Evolutionary conservation across 2,113 vertebrate genomes (phyloP), one percentile per base, ranked within the genome.

Genomic region (Haplochromis burtoni): DNA sequence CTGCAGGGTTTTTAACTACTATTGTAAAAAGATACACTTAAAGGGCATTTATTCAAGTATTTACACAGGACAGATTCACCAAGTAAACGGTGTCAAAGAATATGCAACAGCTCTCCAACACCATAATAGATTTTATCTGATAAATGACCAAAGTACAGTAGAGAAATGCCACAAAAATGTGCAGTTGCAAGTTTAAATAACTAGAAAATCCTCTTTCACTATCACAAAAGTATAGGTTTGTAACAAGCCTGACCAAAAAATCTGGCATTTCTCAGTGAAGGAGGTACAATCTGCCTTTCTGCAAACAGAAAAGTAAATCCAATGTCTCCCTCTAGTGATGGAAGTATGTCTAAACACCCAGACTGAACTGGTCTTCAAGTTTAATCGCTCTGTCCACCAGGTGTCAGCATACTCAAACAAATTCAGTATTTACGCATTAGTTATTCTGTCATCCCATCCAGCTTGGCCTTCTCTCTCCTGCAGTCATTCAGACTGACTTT

Each of bases 361-460:
- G 16, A 51, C 16, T 51, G 10, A 78, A 2, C 26, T 19, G 4
- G 24, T 26, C 21, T 6, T 61, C 6, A 5, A 29, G 10, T 19
- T 61, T 13, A 45, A 9, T 19, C 14, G 14, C 12, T 21, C 16
- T 61, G 40, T 61, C 93, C 95, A 91, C 61, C 59, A 94, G 94
- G 49, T 89, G 94, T 91, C 90, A 29, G 85, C 73, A 82, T 24
- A 76, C 6, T 47, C 79, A 82, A 81, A 81, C 29, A 71, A 61
- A 91, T 54, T 8, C 10, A 35, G 5, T 10, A 10, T 3, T 10
- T 7, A 16, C 21, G 2, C 26, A n/a, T 10, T 10, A 35, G 61
- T 35, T 35, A 11, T 8, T 45, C 17, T 68, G 31, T 68, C 13
- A 10, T 40, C 49, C 7, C 3, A n/a, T 26, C 21, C 73, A 63